These are phyloP conservation scores for Xiphydria camelus DNA, from an alignment of 2,888 invertebrate genomes.

Conservation along the genomic window DNA sequence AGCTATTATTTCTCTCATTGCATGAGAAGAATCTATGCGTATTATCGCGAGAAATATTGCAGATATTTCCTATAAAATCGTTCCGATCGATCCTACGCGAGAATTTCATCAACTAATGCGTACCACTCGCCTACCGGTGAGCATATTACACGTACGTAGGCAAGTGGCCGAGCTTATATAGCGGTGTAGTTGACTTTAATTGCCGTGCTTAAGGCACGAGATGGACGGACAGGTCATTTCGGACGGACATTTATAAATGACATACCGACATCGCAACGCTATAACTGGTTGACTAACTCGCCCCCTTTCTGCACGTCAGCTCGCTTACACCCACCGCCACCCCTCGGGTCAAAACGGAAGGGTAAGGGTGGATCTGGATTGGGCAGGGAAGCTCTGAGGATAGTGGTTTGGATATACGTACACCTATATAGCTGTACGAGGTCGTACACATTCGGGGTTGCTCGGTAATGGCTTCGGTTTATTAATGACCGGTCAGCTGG, in stretches of 20 bases:
- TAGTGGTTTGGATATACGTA: conserved; percentile 42
- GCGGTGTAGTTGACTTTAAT: conserved; percentile 48
- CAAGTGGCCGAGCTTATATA: neutral
- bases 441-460: conserved; percentile 32
- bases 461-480: conserved; percentile 55
- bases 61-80: no score
- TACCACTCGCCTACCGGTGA: no score
- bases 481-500: conserved; percentile 57
- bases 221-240: conserved; percentile 56
- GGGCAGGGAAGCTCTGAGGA: conserved; percentile 48
- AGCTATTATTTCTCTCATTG: no score
- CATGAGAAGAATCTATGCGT: no score
- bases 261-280: conserved; percentile 44
- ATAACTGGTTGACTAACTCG: conserved; percentile 41
- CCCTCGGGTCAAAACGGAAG: no score
- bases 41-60: no score
- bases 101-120: conserved; percentile 43
- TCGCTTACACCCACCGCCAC: conserved; percentile 1
- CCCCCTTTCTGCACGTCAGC: conserved; percentile 24
- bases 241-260: conserved; percentile 56
- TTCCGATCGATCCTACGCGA: no score
- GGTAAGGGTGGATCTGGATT: conserved; percentile 36
- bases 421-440: neutral
- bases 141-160: no score
- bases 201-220: conserved; percentile 53